These are phyloP conservation scores for Trichoplusia ni DNA, from an alignment of 1,140 invertebrate species.

Conservation along the genomic window DNA sequence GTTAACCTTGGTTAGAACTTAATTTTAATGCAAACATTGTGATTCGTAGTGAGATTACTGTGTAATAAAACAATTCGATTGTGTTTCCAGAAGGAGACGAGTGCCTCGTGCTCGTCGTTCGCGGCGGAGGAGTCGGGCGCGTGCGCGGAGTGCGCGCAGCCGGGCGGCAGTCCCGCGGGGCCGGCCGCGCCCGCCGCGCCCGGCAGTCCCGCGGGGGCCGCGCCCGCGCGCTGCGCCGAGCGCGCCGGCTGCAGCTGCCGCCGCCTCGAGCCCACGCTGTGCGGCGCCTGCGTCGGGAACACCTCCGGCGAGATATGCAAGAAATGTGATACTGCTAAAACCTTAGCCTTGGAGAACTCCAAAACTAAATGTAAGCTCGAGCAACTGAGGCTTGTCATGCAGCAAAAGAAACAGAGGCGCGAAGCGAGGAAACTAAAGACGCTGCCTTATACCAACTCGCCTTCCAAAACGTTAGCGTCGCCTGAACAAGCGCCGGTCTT, in stretches of 20 bases:
- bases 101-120: conserved; percentile 51
- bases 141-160: conserved; percentile 56
- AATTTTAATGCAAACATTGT: too few species aligned
- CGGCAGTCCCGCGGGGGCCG: conserved; percentile 47
- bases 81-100: conserved; percentile 71
- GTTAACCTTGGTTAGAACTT: not conserved
- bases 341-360: conserved; percentile 86
- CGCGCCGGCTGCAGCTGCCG: conserved; percentile 47
- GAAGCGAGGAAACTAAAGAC: conserved; percentile 89
- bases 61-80: too few species aligned
- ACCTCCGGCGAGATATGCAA: conserved; percentile 54
- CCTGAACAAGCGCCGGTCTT: conserved; percentile 55
- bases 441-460: conserved; percentile 85
- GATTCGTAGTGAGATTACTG: too few species aligned
- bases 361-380: conserved; percentile 93
- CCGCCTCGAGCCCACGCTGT: conserved; percentile 51
- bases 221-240: conserved; percentile 51
- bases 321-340: conserved; percentile 76
- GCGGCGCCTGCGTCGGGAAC: conserved; percentile 55
- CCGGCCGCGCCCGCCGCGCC: conserved; percentile 40
- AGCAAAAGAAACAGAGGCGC: conserved; percentile 90
- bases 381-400: conserved; percentile 92
- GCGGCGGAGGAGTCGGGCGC: conserved; percentile 52
- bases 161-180: conserved; percentile 62
- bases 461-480: conserved; percentile 49